Evolutionary conservation across 2,113 vertebrate genomes (phyloP).

Genomic region (Porphyrio hochstetteri): DNA sequence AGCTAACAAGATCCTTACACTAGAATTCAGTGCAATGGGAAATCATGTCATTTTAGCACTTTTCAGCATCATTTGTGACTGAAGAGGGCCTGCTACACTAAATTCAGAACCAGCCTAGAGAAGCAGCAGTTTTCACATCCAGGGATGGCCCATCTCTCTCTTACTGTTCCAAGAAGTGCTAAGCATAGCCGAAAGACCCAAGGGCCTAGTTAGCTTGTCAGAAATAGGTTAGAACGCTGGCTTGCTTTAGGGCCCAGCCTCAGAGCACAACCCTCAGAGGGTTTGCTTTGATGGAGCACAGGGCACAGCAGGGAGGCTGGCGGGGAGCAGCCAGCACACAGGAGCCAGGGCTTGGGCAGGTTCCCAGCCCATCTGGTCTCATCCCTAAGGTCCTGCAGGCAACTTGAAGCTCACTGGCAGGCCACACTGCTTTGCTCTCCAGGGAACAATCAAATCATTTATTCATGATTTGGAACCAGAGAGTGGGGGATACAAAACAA

Average conservation of each 20-base stretch:
- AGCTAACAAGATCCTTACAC: neutral
- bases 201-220: neutral
- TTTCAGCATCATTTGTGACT: neutral
- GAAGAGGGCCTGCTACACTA: neutral
- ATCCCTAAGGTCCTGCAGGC: neutral
- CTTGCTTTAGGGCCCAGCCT: neutral
- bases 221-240: rapidly evolving
- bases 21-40: neutral
- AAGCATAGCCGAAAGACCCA: neutral
- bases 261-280: neutral
- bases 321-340: rapidly evolving
- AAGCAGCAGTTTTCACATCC: neutral
- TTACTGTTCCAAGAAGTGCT: neutral
- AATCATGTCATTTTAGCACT: neutral
- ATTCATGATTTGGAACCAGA: neutral
- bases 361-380: slow-evolving; percentile 37
- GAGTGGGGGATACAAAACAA: neutral
- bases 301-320: neutral
- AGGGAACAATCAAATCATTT: slow-evolving; percentile 23
- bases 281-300: neutral
- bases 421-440: neutral
- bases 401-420: neutral
- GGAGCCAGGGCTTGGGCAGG: neutral
- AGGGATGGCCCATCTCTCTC: neutral
- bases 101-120: neutral